These are phyloP conservation scores for Melikaiella ostensackeni DNA, from an alignment of 2,888 invertebrate species.

Conservation along the genomic window DNA sequence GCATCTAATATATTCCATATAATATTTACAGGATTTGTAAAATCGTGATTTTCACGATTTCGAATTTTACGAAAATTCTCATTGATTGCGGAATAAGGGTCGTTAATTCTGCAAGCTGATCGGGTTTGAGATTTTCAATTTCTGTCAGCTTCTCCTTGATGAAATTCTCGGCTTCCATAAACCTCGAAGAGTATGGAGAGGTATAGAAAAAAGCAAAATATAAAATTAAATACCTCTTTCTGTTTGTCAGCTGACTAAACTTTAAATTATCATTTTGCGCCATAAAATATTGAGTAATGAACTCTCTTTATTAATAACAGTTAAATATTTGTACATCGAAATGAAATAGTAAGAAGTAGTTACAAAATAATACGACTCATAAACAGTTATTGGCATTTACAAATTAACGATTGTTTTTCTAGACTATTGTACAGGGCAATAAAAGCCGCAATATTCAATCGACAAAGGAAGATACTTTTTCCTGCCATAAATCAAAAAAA, in stretches of 20 bases:
- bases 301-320: not conserved
- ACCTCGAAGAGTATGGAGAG: too few species aligned
- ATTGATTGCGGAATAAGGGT: not conserved
- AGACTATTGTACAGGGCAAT: not conserved
- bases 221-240: not conserved
- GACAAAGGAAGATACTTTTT: not conserved
- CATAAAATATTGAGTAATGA: not conserved
- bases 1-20: not conserved
- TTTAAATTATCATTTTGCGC: too few species aligned
- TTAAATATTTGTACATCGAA: too few species aligned
- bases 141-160: not conserved
- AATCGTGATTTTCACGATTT: not conserved
- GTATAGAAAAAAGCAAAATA: not conserved
- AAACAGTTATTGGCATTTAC: too few species aligned
- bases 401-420: not conserved
- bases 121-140: not conserved
- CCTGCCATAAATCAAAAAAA: not conserved
- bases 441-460: not conserved
- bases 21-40: not conserved
- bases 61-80: not conserved
- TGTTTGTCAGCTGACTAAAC: too few species aligned
- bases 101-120: not conserved
- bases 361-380: too few species aligned
- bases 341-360: too few species aligned
- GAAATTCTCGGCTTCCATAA: too few species aligned